Evolutionary conservation across 2,888 invertebrate species (phyloP).

Genomic region (Pseudococcus jackbeardsleyi): DNA sequence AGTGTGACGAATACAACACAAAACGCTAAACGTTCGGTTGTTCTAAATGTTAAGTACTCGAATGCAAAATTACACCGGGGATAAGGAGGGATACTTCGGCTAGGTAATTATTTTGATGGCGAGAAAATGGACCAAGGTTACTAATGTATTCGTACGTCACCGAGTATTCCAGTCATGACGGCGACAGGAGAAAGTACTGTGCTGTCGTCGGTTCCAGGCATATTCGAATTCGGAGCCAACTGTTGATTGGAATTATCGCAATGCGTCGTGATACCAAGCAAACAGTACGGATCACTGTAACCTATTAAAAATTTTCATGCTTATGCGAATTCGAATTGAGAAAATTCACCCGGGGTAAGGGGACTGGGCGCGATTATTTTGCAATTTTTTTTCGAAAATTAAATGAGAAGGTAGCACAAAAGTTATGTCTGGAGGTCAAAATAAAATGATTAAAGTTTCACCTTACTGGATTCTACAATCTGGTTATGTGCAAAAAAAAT

Average conservation of each 20-base stretch:
- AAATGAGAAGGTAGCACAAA: too few relatives aligned
- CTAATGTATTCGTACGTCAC: constrained; percentile 67
- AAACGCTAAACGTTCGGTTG: background rate
- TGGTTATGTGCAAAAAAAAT: too few relatives aligned
- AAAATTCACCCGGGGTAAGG: background rate
- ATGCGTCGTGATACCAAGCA: constrained; percentile 72
- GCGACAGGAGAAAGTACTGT: constrained; percentile 68
- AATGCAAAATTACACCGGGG: background rate
- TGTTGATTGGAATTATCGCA: constrained; percentile 62
- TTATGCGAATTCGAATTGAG: background rate
- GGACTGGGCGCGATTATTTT: background rate
- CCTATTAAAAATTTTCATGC: constrained; percentile 69
- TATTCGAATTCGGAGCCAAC: constrained; percentile 56
- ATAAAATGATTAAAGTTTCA: too few relatives aligned
- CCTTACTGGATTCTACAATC: too few relatives aligned
- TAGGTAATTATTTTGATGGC: constrained; percentile 61
- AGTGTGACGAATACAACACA: background rate
- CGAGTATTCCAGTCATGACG: constrained; percentile 68
- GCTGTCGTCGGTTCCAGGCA: constrained; percentile 66
- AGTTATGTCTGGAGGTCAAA: too few relatives aligned
- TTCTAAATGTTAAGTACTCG: background rate
- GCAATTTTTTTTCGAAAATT: background rate
- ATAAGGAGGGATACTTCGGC: background rate
- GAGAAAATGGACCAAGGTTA: constrained; percentile 64
- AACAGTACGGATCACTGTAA: constrained; percentile 77